A percentile compares a stretch with the other conserved stretches of the same genome.
Evolutionary conservation across 2,797 vertebrate species (phyloP).

Genomic region (Poeciliopsis gracilis): DNA sequence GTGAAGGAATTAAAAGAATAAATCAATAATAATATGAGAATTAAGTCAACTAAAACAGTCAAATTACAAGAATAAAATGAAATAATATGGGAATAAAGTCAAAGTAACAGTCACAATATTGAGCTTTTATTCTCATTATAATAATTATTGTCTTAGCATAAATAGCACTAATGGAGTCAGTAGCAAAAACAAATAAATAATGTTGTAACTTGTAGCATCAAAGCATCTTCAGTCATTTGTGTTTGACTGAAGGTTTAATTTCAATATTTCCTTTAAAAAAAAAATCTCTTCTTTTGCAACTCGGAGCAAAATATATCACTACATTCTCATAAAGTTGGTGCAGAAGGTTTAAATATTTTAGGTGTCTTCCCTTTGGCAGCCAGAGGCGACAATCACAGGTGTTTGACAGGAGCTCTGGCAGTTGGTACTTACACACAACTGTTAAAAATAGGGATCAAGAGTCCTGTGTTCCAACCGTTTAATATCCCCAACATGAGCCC

Average conservation of each 20-base stretch:
- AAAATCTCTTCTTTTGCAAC: not conserved
- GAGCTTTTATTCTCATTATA: no score
- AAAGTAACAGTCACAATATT: no score
- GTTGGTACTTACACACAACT: conserved; percentile 81
- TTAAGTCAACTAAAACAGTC: no score
- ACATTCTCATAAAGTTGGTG: not conserved
- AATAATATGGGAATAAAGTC: no score
- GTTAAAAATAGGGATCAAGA: conserved; percentile 84
- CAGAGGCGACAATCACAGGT: conserved; percentile 83
- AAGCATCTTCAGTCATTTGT: no score
- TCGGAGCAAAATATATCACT: not conserved
- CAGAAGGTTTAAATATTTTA: not conserved
- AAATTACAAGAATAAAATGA: no score
- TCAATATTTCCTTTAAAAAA: not conserved
- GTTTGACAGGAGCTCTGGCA: conserved; percentile 69
- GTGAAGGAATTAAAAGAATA: no score
- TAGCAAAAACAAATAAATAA: not conserved
- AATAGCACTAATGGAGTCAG: not conserved
- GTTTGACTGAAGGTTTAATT: not conserved
- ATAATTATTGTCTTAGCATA: not conserved
- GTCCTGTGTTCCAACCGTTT: conserved; percentile 91
- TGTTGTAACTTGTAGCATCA: not conserved
- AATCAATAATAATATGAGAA: no score
- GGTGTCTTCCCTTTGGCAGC: not conserved
- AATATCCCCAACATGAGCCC: conserved; percentile 86